Evolutionary conservation across 2,888 invertebrate genomes (phyloP), one percentile per base, ranked within the genome.

Genomic region (Hypercompe scribonia): DNA sequence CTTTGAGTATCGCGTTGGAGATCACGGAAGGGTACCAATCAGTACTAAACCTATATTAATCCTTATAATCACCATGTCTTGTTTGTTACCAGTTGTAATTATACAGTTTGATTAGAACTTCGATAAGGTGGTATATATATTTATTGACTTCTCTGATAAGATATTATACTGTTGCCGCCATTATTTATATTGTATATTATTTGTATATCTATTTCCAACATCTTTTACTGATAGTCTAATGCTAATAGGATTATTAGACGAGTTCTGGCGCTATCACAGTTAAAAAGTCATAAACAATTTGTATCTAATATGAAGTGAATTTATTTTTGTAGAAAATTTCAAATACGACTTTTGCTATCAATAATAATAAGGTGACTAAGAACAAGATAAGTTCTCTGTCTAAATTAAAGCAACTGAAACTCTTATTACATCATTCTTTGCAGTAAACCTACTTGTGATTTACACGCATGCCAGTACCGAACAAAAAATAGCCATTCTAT

Each of bases 401-500:
- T n/a, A 54, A 54, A 54, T 54, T 54, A 10, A 54, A 63, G 33
- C 63, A 63, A 63, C 63, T 21, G 15, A 63, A 31, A 46, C 31
- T 65, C 15, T 36, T 65, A 24, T 61, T 66, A 61, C 39, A 71
- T 42, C 39, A 68, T 73, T 58, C 36, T 67, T 42, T 34, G n/a
- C 33, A 66, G 58, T 24, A 67, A 67, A 61, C 46, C 67, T 64
- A 68, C 46, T 68, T 68, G 28, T 28, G 58, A 31, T 64, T 71
- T 68, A 50, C 36, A 68, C 39, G 36, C 36, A 64, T 68, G 64
- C 39, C 13, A 72, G 24, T 39, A 58, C 39, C 42, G 33, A 24
- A 46, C 50, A 66, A 58, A 39, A 72, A 72, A 72, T 65, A 36
- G 31, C n/a, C 36, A 39, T 24, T 54, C 39, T 64, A 39, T 72